These are phyloP conservation scores for Thalpophila matura DNA, from an alignment of 2,888 invertebrate species.

Conservation along the genomic window DNA sequence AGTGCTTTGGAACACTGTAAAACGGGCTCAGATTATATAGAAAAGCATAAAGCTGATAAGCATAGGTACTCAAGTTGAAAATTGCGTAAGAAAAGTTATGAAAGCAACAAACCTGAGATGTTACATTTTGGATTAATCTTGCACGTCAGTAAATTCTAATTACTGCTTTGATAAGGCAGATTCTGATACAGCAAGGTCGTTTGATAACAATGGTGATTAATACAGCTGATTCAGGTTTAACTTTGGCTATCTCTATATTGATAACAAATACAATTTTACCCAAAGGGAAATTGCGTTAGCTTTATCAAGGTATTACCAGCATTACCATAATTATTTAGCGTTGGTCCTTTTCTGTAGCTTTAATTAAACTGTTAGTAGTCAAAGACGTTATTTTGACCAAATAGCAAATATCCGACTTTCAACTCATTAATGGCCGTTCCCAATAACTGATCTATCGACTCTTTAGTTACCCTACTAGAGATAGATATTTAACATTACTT, in stretches of 20 bases:
- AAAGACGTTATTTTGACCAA: too few relatives aligned
- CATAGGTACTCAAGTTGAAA: not conserved
- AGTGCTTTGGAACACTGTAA: not conserved
- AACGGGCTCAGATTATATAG: too few relatives aligned
- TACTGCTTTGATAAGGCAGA: conserved; percentile 40
- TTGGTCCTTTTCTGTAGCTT: too few relatives aligned
- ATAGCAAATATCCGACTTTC: too few relatives aligned
- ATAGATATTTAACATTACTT: too few relatives aligned
- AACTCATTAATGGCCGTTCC: too few relatives aligned
- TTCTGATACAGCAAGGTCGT: conserved; percentile 49
- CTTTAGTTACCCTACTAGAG: too few relatives aligned
- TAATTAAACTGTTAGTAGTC: too few relatives aligned
- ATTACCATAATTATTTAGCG: too few relatives aligned
- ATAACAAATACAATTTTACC: conserved; percentile 30
- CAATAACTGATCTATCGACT: too few relatives aligned
- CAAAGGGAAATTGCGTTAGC: not conserved
- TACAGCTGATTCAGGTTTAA: conserved; percentile 11
- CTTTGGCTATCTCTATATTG: conserved; percentile 10
- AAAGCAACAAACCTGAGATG: not conserved
- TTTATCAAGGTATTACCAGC: not conserved
- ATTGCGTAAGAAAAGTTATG: not conserved
- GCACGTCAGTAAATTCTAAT: conserved; percentile 16
- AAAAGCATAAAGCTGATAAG: too few relatives aligned
- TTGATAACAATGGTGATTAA: conserved; percentile 44
- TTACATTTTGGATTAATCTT: conserved; percentile 26